Base-by-base conservation (phyloP, 2,797 vertebrate species). In the Sebastes matsubarae region DNA sequence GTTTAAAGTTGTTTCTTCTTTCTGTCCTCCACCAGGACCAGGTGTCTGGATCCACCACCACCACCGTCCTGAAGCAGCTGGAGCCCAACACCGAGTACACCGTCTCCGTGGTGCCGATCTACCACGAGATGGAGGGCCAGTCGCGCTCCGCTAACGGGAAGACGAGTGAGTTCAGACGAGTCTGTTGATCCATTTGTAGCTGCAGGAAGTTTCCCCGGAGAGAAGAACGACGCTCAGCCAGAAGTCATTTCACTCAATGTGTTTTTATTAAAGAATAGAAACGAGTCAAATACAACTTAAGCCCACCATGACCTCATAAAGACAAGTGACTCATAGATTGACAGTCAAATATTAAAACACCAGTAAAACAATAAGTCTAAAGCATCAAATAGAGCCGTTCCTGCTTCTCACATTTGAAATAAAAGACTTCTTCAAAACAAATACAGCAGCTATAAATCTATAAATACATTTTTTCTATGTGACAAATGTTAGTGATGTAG, bases 71-170 rank as follows among this genome's bases (percentile, higher is more conserved):
- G 78, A 97, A 95, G 93, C 96, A 93, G 80, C 95, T 99, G 65
- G 93, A 97, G 46, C 90, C 98, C 0, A 93, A 98, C 87, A 99
- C 98, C 0, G 91, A 95, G 13, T 99, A 99, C 90, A 96, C 95
- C 0, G 89, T 99, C 36, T 96, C 96, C 1, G 93, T 99, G 59
- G 96, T 98, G 69, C 98, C 98, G 0, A 96, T 97, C 65, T 99
- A 98, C 87, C 89, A 95, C 0, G 98, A 99, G 90, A 97, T 98
- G 68, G 97, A 99, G 80, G 99, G 98, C 0, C 96, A 95, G 7
- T 80, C 97, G 2, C 91, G 90, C 59, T 97, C 98, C 9, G 96
- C 96, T 54, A 97, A 94, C 8, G 99, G 96, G 78, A 97, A 93
- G 86, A 99, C 99, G 8, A 95, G 99, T 99, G 94, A 97, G 98